Evolutionary conservation across 23 tunicate genomes (phyloP), one percentile per base, ranked within the genome.

Genomic region (Ciona savignyi): DNA sequence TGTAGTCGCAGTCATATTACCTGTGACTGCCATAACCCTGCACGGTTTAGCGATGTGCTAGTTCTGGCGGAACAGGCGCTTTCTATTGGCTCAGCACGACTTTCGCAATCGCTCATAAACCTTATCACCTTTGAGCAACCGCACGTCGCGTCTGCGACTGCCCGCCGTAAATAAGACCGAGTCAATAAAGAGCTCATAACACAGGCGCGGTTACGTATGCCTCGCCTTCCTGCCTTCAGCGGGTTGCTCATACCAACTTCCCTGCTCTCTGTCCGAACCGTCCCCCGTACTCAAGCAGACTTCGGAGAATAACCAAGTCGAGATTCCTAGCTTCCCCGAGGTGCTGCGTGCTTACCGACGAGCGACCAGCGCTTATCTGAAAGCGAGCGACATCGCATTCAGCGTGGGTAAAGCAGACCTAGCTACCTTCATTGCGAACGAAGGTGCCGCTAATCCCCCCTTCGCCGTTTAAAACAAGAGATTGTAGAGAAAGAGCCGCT

Each of bases 71-170:
- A 42, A 42, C 56, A 9, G 56, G 15, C 56, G 56, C 56, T 42
- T 15, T 42, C 9, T 42, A 42, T 42, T 42, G 56, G 56, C 15
- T 42, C 56, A 42, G 15, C 11, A 6, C 56, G n/a, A 6, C 56
- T 42, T 42, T 42, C 56, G 56, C 56, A 42, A 42, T 42, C 9
- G 56, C 56, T 42, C 56, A 42, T 42, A 42, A 42, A 42, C 56
- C 56, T 42, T 42, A 42, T 42, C 56, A 42, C 56, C 32, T 69
- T 69, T 69, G 51, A 4, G 73, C 73, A 34, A 31, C 73, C 32
- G 73, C 73, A 51, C 51, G 73, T 69, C 73, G 32, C 73, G 73
- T 69, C 73, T 69, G 73, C 32, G 49, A 29, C 73, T 42, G 56
- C 11, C n/a, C 15, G 56, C 56, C 15, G 15, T 42, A 42, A 6